Percentiles rank a stretch among this genome's conserved stretches.
Evolutionary conservation across 2,113 vertebrate species (phyloP).

Genomic region (Ardeotis arabs): DNA sequence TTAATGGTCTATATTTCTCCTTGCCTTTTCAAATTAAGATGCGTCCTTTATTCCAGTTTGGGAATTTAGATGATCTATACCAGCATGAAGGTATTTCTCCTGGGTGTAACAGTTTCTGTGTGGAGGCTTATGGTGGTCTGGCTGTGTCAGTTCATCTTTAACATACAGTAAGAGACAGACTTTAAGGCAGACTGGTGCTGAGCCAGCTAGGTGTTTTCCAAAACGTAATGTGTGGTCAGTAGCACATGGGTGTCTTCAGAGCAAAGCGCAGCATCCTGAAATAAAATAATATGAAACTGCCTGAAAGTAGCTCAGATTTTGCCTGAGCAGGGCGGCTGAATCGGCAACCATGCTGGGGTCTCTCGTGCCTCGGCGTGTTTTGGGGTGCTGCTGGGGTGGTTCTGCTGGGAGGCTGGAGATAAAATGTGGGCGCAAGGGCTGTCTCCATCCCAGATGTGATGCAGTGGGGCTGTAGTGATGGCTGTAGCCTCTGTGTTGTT

Average conservation of each 20-base stretch:
- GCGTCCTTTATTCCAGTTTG: not conserved
- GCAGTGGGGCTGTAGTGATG: rapidly evolving
- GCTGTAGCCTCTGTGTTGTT: not conserved
- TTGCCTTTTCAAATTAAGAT: not conserved
- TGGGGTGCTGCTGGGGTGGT: not conserved
- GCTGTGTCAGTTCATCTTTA: not conserved
- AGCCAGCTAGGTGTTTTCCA: not conserved
- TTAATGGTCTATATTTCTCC: not conserved
- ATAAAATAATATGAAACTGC: not conserved
- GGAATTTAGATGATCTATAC: not conserved
- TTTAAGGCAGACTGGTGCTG: not conserved
- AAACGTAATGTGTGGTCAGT: not conserved
- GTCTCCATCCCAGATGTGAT: rapidly evolving
- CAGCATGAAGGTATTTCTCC: not conserved
- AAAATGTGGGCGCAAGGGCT: not conserved
- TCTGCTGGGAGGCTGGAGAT: not conserved
- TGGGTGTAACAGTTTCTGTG: not conserved
- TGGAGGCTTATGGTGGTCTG: not conserved
- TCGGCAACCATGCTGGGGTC: rapidly evolving
- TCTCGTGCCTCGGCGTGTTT: rapidly evolving
- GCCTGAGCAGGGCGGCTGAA: rapidly evolving
- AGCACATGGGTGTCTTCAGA: not conserved
- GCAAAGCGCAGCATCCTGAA: not conserved
- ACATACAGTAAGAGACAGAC: not conserved
- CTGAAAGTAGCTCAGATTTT: not conserved